These are phyloP conservation scores for Philereme vetulata DNA, from an alignment of 2,888 invertebrate genomes.

Conservation along the genomic window DNA sequence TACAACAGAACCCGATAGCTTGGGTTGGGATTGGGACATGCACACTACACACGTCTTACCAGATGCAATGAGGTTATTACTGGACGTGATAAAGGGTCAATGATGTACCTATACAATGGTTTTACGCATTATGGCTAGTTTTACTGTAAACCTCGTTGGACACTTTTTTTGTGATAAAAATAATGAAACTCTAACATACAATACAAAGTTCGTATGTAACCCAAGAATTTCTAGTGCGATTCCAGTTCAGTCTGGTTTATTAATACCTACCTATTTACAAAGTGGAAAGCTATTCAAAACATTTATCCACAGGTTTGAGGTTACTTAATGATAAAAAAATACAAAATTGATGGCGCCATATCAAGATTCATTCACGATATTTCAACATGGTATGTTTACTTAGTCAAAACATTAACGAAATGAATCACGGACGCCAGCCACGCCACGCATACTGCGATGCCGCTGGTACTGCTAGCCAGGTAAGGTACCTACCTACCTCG, in stretches of 20 bases:
- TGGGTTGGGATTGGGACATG: conserved; percentile 27
- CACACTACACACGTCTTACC: conserved; percentile 43
- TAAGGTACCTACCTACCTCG: conserved; percentile 31
- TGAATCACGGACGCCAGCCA: conserved; percentile 56
- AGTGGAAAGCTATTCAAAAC: too few relatives aligned
- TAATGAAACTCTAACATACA: too few relatives aligned
- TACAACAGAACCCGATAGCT: conserved; percentile 57
- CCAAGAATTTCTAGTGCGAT: too few relatives aligned
- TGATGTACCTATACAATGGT: not conserved
- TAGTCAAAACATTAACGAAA: conserved; percentile 51
- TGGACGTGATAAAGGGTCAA: conserved; percentile 1
- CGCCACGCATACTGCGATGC: conserved; percentile 51
- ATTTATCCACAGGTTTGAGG: too few relatives aligned
- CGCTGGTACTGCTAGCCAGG: not conserved
- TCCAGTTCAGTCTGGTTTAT: too few relatives aligned
- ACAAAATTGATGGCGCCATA: not conserved
- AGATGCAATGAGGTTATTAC: conserved; percentile 45
- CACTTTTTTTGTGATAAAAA: too few relatives aligned
- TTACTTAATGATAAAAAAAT: not conserved
- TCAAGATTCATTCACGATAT: not conserved
- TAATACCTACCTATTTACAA: too few relatives aligned
- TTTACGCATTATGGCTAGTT: not conserved
- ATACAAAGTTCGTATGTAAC: too few relatives aligned
- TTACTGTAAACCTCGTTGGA: too few relatives aligned
- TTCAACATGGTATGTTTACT: conserved; percentile 32